A percentile compares a stretch with the other conserved stretches of the same genome.
Conservation (phyloP, 2,113 vertebrate species). For the Reinhardtius hippoglossoides region DNA sequence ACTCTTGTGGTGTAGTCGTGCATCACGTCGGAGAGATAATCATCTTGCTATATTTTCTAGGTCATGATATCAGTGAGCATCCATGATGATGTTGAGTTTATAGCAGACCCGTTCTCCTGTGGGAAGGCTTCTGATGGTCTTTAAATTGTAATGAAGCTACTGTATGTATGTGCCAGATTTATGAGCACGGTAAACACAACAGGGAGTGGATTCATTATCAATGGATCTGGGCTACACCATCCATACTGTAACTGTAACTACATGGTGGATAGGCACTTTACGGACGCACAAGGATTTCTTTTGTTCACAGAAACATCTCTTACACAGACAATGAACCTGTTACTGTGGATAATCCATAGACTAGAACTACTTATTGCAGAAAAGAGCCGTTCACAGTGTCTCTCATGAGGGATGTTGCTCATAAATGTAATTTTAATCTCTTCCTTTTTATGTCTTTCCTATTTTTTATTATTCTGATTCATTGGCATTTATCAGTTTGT, state of each 20-base stretch:
- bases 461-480: too few relatives aligned
- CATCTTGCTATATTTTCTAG: slow-evolving; percentile 46
- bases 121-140: not conserved
- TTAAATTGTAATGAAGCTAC: slow-evolving; percentile 15
- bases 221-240: slow-evolving; percentile 1
- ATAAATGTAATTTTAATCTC: too few relatives aligned
- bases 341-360: too few relatives aligned
- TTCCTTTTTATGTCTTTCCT: too few relatives aligned
- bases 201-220: slow-evolving; percentile 4
- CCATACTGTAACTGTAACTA: not conserved
- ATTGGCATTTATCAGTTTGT: too few relatives aligned
- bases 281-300: not conserved
- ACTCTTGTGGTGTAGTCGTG: not conserved
- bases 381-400: too few relatives aligned
- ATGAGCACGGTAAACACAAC: slow-evolving; percentile 1
- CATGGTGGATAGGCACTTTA: not conserved
- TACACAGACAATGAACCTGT: too few relatives aligned
- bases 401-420: too few relatives aligned
- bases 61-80: slow-evolving; percentile 33
- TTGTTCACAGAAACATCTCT: too few relatives aligned
- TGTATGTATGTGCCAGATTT: slow-evolving; percentile 4
- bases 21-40: slow-evolving; percentile 38
- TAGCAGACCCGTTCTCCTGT: not conserved
- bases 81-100: slow-evolving; percentile 21
- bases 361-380: too few relatives aligned